phyloP scores from a whole-genome alignment of 2,113 vertebrate species.

The Aptenodytes patagonicus region DNA sequence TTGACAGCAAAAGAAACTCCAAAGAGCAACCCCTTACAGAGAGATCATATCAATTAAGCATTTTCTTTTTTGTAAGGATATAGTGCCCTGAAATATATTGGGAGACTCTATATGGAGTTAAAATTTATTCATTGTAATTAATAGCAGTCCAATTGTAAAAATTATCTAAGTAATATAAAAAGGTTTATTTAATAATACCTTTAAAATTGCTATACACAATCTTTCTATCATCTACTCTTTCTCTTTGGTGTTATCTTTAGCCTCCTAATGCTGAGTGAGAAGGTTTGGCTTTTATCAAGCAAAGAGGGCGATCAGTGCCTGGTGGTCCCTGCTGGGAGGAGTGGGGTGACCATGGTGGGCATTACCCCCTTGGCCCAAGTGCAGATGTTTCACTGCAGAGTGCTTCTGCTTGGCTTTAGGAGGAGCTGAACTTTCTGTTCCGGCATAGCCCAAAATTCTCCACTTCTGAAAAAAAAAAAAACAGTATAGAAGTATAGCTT shows the following conservation, averaged over 20 bases:
- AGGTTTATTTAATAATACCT: background rate
- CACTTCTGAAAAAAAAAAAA: background rate
- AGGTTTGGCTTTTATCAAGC: background rate
- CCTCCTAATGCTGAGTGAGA: background rate
- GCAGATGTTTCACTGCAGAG: background rate
- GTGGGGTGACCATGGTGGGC: accelerated
- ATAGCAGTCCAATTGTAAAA: background rate
- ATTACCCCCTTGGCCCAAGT: background rate
- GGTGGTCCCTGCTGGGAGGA: background rate
- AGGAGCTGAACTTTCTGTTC: background rate
- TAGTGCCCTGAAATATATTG: background rate
- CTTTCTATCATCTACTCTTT: background rate
- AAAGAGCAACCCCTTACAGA: background rate
- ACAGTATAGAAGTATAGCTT: accelerated
- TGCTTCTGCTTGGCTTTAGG: background rate
- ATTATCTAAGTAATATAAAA: background rate
- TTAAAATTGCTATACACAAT: background rate
- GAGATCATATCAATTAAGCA: background rate
- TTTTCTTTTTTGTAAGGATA: background rate
- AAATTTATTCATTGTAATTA: background rate
- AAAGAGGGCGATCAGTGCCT: background rate
- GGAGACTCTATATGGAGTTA: background rate
- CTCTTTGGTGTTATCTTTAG: background rate
- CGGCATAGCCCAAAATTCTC: background rate
- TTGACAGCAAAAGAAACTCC: background rate